These are phyloP conservation scores for Crepidodera aurea DNA, from an alignment of 2,888 invertebrate species.

Conservation along the genomic window DNA sequence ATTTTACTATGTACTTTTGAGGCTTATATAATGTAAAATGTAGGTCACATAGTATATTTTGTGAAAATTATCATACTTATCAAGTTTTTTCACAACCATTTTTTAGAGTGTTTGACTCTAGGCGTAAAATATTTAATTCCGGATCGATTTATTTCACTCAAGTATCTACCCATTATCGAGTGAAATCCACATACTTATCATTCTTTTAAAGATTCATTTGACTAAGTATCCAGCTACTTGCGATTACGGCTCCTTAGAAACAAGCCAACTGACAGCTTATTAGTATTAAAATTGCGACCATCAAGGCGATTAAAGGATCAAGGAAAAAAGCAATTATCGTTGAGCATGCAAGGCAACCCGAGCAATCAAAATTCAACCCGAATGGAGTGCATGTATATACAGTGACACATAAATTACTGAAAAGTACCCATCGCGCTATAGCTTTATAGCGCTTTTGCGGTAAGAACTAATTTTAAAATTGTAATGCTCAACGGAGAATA, in stretches of 20 bases:
- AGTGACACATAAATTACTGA: constrained; percentile 45
- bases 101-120: too few relatives aligned
- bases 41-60: too few relatives aligned
- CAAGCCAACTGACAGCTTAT: background rate
- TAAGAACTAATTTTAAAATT: constrained; percentile 44
- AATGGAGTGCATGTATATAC: constrained; percentile 19
- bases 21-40: too few relatives aligned
- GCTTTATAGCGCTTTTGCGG: constrained; percentile 28
- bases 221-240: background rate
- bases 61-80: too few relatives aligned
- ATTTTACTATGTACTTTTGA: too few relatives aligned
- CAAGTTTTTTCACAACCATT: too few relatives aligned
- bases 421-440: constrained; percentile 30
- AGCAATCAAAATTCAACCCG: constrained; percentile 29
- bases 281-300: background rate
- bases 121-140: too few relatives aligned
- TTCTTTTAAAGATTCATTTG: background rate
- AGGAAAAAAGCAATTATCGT: constrained; percentile 16
- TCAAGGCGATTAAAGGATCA: background rate
- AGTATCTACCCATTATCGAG: too few relatives aligned
- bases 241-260: too few relatives aligned
- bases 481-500: constrained; percentile 47
- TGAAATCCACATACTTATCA: too few relatives aligned
- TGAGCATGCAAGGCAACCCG: constrained; percentile 1
- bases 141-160: too few relatives aligned